Evolutionary conservation across 1,140 invertebrate genomes (phyloP).

Genomic region (Drosophila oshimai): DNA sequence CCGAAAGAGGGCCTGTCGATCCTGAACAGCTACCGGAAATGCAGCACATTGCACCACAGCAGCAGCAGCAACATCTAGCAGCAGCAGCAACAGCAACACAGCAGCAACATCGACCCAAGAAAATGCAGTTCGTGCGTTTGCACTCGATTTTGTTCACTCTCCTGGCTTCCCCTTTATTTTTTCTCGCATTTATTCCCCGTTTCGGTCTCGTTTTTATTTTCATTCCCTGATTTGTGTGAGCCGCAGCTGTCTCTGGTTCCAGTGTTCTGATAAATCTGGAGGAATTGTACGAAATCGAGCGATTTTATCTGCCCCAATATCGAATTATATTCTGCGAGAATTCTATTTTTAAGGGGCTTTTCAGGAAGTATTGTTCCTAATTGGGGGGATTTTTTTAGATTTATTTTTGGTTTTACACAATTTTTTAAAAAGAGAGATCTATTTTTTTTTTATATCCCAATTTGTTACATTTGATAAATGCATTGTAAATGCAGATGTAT

Average conservation of each 20-base stretch:
- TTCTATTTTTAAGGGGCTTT: neutral
- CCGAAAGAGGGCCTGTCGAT: constrained; percentile 20
- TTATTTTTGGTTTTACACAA: too few relatives aligned
- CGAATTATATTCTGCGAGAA: neutral
- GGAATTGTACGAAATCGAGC: neutral
- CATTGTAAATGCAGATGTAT: too few relatives aligned
- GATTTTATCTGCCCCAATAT: neutral
- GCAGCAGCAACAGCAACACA: neutral
- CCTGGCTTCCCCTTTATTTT: neutral
- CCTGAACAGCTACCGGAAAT: constrained; percentile 66
- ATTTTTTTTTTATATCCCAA: too few relatives aligned
- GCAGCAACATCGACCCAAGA: neutral
- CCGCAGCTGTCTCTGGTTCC: constrained; percentile 9
- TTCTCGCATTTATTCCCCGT: neutral
- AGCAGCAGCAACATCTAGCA: neutral
- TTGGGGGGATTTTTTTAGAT: neutral
- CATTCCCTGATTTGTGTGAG: constrained; percentile 2
- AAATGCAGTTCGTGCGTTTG: constrained; percentile 46
- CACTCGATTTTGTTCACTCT: constrained; percentile 34
- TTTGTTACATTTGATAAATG: too few relatives aligned
- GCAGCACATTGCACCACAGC: constrained; percentile 68
- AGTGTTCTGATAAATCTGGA: neutral
- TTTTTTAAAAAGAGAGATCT: too few relatives aligned
- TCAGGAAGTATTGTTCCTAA: neutral
- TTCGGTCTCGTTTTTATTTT: constrained; percentile 10